Evolutionary conservation across 1,140 invertebrate genomes (phyloP).

Genomic region (Panagrolaimus sp.): DNA sequence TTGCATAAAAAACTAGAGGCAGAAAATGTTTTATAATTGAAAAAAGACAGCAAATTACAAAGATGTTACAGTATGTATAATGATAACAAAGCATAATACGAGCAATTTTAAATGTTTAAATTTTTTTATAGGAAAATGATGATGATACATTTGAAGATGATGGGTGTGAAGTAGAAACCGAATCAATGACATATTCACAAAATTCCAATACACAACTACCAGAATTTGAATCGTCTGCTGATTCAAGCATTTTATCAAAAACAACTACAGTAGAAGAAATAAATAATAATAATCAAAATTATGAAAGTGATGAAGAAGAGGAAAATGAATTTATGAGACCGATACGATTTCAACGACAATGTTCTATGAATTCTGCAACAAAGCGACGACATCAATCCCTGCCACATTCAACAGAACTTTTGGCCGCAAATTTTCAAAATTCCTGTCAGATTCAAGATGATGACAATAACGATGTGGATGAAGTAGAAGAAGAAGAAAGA

Average conservation of each 20-base stretch:
- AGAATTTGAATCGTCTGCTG: background rate
- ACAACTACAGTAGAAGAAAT: too few relatives aligned
- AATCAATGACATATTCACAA: background rate
- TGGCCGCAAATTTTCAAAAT: background rate
- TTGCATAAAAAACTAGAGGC: too few relatives aligned
- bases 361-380: background rate
- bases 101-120: background rate
- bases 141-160: background rate
- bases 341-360: background rate
- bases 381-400: background rate
- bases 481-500: slow-evolving; percentile 5
- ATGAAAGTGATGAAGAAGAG: background rate
- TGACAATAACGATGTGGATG: background rate
- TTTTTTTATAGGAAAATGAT: slow-evolving; percentile 1
- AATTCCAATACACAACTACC: background rate
- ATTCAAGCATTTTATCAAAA: too few relatives aligned
- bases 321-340: background rate
- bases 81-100: background rate
- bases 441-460: background rate
- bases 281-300: too few relatives aligned
- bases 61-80: too few relatives aligned
- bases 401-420: background rate
- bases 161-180: background rate
- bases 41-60: too few relatives aligned
- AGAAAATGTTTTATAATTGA: too few relatives aligned